These are phyloP conservation scores for Prochilodus magdalenae DNA, from an alignment of 2,113 vertebrate genomes.

Conservation along the genomic window DNA sequence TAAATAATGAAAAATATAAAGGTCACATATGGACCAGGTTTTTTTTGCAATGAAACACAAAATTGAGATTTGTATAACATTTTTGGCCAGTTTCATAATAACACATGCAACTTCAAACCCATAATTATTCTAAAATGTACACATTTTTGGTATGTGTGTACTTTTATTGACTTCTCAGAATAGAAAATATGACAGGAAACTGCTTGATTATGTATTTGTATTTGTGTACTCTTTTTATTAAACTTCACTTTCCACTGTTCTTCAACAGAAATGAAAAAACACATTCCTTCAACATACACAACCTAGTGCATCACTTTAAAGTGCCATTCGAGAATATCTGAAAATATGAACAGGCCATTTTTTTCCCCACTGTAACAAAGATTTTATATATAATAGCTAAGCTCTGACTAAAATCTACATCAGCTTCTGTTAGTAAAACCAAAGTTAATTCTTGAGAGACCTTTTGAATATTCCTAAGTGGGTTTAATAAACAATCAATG, in stretches of 20 bases:
- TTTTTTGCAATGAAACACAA: no score
- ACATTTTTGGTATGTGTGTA: no score
- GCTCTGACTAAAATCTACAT: not conserved
- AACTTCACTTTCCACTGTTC: not conserved
- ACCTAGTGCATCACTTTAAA: conserved; percentile 18
- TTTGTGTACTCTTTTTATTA: not conserved
- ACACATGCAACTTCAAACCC: no score
- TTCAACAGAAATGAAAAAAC: conserved; percentile 1
- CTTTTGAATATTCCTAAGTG: not conserved
- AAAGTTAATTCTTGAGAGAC: not conserved
- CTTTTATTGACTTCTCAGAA: no score
- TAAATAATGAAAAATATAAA: no score
- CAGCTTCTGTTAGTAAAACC: not conserved
- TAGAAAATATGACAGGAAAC: not conserved
- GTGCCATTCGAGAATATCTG: not conserved
- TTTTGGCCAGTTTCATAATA: no score
- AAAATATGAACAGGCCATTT: not conserved
- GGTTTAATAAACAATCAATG: not conserved
- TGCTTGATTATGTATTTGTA: not conserved
- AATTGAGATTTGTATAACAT: no score
- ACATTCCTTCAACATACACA: not conserved
- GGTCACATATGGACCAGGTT: no score
- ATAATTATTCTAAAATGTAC: no score
- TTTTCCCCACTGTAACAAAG: not conserved
- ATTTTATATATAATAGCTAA: not conserved